phyloP scores from a whole-genome alignment of 2,797 vertebrate genomes.

The Phataginus tricuspis region DNA sequence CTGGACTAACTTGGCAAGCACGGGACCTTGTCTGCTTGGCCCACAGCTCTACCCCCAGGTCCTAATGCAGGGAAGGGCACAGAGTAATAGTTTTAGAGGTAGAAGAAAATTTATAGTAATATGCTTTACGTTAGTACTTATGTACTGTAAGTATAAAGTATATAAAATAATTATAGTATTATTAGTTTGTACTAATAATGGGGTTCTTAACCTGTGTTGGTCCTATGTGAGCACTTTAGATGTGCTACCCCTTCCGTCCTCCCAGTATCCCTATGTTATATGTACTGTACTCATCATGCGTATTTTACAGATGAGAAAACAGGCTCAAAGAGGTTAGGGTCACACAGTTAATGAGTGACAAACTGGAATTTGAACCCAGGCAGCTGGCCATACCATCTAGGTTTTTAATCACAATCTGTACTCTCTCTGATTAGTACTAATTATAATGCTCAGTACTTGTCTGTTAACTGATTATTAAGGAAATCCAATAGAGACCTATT shows the following conservation, averaged over 20 bases:
- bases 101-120: not conserved
- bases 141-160: no score
- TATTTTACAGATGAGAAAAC: not conserved
- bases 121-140: no score
- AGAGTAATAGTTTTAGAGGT: not conserved
- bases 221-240: not conserved
- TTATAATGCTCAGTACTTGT: not conserved
- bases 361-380: slow-evolving; percentile 12
- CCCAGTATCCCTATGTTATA: not conserved
- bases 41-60: not conserved
- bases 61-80: not conserved
- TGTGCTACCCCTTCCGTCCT: not conserved
- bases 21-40: not conserved
- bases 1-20: not conserved
- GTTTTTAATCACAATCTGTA: not conserved
- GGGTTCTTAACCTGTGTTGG: not conserved
- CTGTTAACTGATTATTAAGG: slow-evolving; percentile 47
- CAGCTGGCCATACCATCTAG: not conserved
- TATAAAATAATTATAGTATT: not conserved
- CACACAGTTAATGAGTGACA: not conserved
- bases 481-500: not conserved
- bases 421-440: not conserved
- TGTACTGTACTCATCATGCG: not conserved
- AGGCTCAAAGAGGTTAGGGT: not conserved
- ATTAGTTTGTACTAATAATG: not conserved